phyloP scores from a whole-genome alignment of 1,140 invertebrate genomes.

The Apis mellifera region Amel_HAv3.1 CM009943.2:3728501-3729000 shows the following conservation, averaged over 20 bases:
- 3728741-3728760: conserved; percentile 39
- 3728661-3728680: conserved; percentile 8
- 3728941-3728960: not conserved
- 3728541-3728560: conserved; percentile 21
- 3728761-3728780: conserved; percentile 46
- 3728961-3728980: conserved; percentile 48
- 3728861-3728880: conserved; percentile 11
- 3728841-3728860: not conserved
- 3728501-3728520: conserved; percentile 20
- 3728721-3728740: not conserved
- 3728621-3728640: not conserved
- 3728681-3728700: conserved; percentile 41
- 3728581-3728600: conserved; percentile 31
- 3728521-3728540: conserved; percentile 18
- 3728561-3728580: not conserved
- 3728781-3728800: conserved; percentile 52
- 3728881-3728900: conserved; percentile 6
- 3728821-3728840: not conserved
- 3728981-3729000: conserved; percentile 38
- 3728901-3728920: not conserved
- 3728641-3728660: not conserved
- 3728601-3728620: conserved; percentile 50
- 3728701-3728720: not conserved
- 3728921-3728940: not conserved
- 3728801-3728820: not conserved